These are phyloP conservation scores for Plectropomus leopardus DNA, from an alignment of 2,113 vertebrate species.

Conservation along the genomic window DNA sequence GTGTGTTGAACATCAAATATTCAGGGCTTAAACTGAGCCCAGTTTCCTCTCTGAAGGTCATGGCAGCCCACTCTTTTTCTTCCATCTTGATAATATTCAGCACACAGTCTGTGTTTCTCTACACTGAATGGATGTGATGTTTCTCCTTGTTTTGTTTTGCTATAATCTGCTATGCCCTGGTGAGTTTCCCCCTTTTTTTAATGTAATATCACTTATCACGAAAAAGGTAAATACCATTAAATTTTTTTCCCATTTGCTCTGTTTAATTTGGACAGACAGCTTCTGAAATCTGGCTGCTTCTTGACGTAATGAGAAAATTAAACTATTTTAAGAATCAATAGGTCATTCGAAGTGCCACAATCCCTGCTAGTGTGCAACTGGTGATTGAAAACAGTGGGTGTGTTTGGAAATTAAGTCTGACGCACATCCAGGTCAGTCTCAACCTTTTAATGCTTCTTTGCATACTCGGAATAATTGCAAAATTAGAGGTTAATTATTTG, in stretches of 20 bases:
- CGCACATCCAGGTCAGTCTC: constrained; percentile 40
- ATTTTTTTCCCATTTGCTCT: background rate
- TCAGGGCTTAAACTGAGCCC: background rate
- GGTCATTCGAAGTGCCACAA: constrained; percentile 22
- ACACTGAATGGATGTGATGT: background rate
- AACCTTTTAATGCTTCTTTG: constrained; percentile 15
- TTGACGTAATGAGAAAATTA: constrained; percentile 39
- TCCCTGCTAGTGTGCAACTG: constrained; percentile 14
- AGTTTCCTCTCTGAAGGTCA: background rate
- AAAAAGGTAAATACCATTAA: background rate
- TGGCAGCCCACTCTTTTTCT: background rate
- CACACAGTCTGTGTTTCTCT: background rate
- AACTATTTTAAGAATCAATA: constrained; percentile 32
- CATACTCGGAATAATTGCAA: constrained; percentile 34
- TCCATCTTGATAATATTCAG: background rate
- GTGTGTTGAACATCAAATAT: background rate
- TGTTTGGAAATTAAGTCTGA: constrained; percentile 47
- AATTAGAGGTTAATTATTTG: constrained; percentile 47
- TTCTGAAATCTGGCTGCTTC: constrained; percentile 7
- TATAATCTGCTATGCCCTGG: background rate
- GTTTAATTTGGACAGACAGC: constrained; percentile 19
- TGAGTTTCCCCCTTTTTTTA: constrained; percentile 1
- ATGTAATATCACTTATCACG: background rate
- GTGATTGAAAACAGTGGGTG: constrained; percentile 7
- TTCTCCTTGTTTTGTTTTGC: background rate